A percentile compares a stretch with the other conserved stretches of the same genome.
These are phyloP conservation scores for Oryzias celebensis DNA, from an alignment of 2,113 vertebrate species.

Conservation along the genomic window DNA sequence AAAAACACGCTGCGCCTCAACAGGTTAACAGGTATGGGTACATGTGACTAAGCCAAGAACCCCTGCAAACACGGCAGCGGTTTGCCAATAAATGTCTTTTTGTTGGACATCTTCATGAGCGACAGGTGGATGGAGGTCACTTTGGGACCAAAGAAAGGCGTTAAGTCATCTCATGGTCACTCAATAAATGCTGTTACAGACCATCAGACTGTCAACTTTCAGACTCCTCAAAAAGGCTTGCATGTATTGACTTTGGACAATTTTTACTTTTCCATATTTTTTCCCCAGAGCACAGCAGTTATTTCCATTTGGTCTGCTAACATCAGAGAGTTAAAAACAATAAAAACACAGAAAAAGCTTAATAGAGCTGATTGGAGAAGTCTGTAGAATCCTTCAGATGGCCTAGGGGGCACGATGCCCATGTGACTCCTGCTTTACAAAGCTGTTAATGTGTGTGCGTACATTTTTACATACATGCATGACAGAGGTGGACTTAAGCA, in stretches of 20 bases:
- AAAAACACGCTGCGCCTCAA: too few species aligned
- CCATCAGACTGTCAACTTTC: constrained; percentile 19
- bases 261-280: constrained; percentile 26
- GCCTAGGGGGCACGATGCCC: constrained; percentile 6
- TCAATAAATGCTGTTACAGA: constrained; percentile 22
- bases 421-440: constrained; percentile 22
- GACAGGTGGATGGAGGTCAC: constrained; percentile 26
- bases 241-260: constrained; percentile 43
- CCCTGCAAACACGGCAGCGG: neutral
- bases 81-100: constrained; percentile 30
- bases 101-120: constrained; percentile 17
- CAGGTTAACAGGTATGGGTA: too few species aligned
- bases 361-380: constrained; percentile 28
- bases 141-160: constrained; percentile 15
- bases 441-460: neutral
- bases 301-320: constrained; percentile 32
- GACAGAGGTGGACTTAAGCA: neutral
- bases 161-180: constrained; percentile 15
- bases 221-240: constrained; percentile 39
- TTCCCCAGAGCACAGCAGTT: constrained; percentile 3
- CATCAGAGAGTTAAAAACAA: constrained; percentile 21
- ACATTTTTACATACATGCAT: neutral
- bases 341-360: constrained; percentile 18
- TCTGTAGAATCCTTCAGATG: constrained; percentile 18
- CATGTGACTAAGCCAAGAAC: constrained; percentile 1